These are phyloP conservation scores for Amazona vittata DNA, from an alignment of 2,113 vertebrate species.

Conservation along the genomic window DNA sequence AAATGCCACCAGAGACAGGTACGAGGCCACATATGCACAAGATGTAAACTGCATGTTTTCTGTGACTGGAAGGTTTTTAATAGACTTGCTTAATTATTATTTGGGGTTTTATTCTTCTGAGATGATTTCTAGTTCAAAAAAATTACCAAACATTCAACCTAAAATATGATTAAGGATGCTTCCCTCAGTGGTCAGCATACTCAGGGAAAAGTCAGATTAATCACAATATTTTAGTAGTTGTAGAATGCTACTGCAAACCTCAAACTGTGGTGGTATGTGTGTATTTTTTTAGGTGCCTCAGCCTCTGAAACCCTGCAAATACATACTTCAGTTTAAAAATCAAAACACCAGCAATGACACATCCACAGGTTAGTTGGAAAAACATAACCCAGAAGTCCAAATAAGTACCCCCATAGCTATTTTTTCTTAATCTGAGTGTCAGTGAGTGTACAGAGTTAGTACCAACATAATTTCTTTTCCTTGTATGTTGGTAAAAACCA, in stretches of 20 bases:
- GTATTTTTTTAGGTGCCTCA: not conserved
- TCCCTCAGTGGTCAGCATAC: not conserved
- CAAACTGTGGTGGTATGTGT: not conserved
- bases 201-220: not conserved
- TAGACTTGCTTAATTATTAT: not conserved
- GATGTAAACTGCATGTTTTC: not conserved
- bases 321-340: not conserved
- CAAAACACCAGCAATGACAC: not conserved
- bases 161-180: not conserved
- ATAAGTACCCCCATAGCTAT: not conserved
- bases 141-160: not conserved
- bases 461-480: not conserved
- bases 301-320: not conserved
- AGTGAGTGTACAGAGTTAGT: not conserved
- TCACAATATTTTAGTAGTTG: not conserved
- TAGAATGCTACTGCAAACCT: not conserved
- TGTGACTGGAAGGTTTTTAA: not conserved
- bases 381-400: not conserved
- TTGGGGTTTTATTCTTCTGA: not conserved
- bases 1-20: not conserved
- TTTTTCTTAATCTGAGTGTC: not conserved
- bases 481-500: not conserved
- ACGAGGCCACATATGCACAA: not conserved
- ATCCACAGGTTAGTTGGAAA: not conserved
- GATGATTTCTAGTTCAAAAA: not conserved